phyloP scores from a whole-genome alignment of 2,113 vertebrate species.

The Gobiocypris rarus region DNA sequence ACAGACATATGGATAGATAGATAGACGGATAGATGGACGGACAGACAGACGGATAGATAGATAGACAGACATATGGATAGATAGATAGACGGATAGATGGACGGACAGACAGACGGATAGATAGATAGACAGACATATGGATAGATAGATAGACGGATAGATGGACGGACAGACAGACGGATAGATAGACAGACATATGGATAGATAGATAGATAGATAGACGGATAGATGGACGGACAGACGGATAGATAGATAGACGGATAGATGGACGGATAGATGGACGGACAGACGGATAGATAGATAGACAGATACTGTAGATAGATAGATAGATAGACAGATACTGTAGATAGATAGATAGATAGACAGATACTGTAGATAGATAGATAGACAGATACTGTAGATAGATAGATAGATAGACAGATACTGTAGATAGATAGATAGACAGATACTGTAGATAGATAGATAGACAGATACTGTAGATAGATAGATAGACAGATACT shows the following conservation, averaged over 20 bases:
- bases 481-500: too few species aligned
- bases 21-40: not conserved
- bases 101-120: not conserved
- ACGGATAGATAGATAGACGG: not conserved
- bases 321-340: too few species aligned
- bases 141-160: not conserved
- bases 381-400: not conserved
- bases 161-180: not conserved
- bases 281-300: too few species aligned
- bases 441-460: too few species aligned
- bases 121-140: too few species aligned
- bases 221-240: too few species aligned
- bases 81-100: not conserved
- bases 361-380: not conserved
- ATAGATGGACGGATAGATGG: not conserved
- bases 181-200: not conserved
- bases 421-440: not conserved
- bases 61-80: not conserved
- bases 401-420: too few species aligned
- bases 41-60: not conserved
- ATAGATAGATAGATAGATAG: not conserved
- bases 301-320: not conserved
- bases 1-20: too few species aligned
- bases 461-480: not conserved
- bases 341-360: not conserved